Conservation (phyloP, 2,888 invertebrate genomes). For the Tetragonisca angustula region DNA sequence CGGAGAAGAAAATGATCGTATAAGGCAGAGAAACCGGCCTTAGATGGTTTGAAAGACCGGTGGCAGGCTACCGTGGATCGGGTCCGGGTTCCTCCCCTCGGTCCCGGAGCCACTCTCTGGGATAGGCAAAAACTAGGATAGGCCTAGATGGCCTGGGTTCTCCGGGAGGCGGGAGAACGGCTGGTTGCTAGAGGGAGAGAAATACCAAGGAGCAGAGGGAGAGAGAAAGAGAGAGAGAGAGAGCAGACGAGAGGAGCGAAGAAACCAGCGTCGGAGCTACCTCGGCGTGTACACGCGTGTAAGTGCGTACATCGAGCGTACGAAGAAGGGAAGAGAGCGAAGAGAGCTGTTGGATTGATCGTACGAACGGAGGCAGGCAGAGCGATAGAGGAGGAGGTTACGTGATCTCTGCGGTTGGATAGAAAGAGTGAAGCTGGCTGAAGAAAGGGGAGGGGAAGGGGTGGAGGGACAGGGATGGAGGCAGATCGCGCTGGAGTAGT, state of each 20-base stretch:
- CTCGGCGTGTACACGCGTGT: slow-evolving; percentile 26
- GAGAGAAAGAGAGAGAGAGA: too few relatives aligned
- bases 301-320: slow-evolving; percentile 43
- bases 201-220: slow-evolving; percentile 5
- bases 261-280: slow-evolving; percentile 7
- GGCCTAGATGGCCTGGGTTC: slow-evolving; percentile 76
- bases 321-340: slow-evolving; percentile 19
- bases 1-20: slow-evolving; percentile 71
- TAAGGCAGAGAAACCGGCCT: slow-evolving; percentile 73
- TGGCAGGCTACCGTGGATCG: slow-evolving; percentile 60
- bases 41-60: slow-evolving; percentile 77
- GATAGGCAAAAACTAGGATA: slow-evolving; percentile 81
- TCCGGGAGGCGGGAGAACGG: slow-evolving; percentile 47
- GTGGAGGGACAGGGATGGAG: slow-evolving; percentile 25
- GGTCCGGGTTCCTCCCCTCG: slow-evolving; percentile 53
- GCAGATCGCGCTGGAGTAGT: slow-evolving; percentile 65
- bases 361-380: slow-evolving; percentile 12
- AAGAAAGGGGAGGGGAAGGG: neutral
- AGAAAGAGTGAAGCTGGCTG: slow-evolving; percentile 2
- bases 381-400: slow-evolving; percentile 13
- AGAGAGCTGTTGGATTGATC: neutral
- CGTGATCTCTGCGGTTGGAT: slow-evolving; percentile 15
- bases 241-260: neutral
- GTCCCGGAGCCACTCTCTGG: neutral
- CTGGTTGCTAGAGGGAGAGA: slow-evolving; percentile 24